Evolutionary conservation across 2,113 vertebrate genomes (phyloP).

Genomic region (Martes martes): DNA sequence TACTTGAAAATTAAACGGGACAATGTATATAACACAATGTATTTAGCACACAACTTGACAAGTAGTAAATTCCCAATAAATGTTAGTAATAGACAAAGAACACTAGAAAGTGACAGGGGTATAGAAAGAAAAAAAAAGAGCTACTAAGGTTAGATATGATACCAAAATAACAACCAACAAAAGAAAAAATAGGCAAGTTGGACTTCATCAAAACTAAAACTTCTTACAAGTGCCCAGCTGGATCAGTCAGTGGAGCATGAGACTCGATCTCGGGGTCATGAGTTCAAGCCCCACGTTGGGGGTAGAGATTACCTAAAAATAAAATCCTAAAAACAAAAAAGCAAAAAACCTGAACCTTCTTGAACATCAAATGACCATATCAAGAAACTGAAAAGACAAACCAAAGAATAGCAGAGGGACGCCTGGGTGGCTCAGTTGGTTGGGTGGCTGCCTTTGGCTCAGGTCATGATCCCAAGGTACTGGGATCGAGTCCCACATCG

Average conservation of each 20-base stretch:
- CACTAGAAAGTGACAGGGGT: neutral
- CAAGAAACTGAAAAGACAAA: neutral
- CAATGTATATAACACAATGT: neutral
- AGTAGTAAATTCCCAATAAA: neutral
- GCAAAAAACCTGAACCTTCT: neutral
- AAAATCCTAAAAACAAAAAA: neutral
- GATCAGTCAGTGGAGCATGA: neutral
- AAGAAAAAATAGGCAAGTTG: neutral
- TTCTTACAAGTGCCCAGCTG: neutral
- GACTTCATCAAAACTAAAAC: conserved; percentile 12
- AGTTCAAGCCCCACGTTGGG: neutral
- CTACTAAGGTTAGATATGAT: neutral
- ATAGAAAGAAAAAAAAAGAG: neutral
- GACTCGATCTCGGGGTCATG: neutral
- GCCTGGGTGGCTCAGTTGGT: too few species aligned
- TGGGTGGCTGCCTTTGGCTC: too few species aligned
- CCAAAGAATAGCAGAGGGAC: neutral
- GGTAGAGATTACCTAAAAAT: neutral
- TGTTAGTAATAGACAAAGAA: neutral
- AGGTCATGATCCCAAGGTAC: too few species aligned
- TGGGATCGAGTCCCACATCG: too few species aligned
- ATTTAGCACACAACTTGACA: neutral
- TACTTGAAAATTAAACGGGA: neutral
- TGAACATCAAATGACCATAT: neutral
- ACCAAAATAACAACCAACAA: neutral